These are phyloP conservation scores for Callyntrura guangdongensis DNA, from an alignment of 2,888 invertebrate species.

Conservation along the genomic window DNA sequence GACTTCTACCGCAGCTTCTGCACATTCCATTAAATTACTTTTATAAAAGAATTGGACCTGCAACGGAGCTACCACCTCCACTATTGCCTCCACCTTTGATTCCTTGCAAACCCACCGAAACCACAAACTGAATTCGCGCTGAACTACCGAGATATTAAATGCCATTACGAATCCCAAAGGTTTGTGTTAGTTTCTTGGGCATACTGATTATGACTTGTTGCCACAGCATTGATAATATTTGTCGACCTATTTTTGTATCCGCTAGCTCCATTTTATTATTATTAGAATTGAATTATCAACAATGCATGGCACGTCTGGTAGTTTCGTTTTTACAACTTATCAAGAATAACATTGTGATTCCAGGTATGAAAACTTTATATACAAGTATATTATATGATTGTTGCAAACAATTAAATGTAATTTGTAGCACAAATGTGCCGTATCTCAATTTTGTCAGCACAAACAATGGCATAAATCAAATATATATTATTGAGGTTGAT, in stretches of 20 bases:
- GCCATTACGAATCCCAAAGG: constrained; percentile 37
- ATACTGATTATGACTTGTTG: constrained; percentile 66
- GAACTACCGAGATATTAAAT: constrained; percentile 57
- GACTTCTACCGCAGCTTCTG: constrained; percentile 93
- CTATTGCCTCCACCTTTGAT: constrained; percentile 62
- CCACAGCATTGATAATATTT: constrained; percentile 54
- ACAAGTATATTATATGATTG: constrained; percentile 32
- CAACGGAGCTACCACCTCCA: constrained; percentile 63
- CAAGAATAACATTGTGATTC: constrained; percentile 59
- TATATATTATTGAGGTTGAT: constrained; percentile 42
- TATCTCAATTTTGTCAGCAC: constrained; percentile 56
- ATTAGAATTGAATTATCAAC: constrained; percentile 30
- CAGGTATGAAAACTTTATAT: constrained; percentile 51
- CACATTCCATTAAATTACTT: constrained; percentile 91
- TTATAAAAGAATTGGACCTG: constrained; percentile 69
- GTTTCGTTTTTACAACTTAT: constrained; percentile 55
- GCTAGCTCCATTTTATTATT: constrained; percentile 67
- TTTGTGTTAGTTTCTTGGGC: constrained; percentile 45
- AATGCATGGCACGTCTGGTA: constrained; percentile 52
- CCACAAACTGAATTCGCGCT: constrained; percentile 53
- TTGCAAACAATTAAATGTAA: constrained; percentile 48
- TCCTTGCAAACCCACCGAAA: constrained; percentile 56
- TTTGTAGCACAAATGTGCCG: constrained; percentile 51
- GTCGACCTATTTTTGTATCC: constrained; percentile 76
- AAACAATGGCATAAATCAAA: constrained; percentile 40